Percentiles rank a stretch among this genome's conserved stretches.
These are phyloP conservation scores for Gymnocephalus cernua DNA, from an alignment of 2,113 vertebrate genomes.

Conservation along the genomic window DNA sequence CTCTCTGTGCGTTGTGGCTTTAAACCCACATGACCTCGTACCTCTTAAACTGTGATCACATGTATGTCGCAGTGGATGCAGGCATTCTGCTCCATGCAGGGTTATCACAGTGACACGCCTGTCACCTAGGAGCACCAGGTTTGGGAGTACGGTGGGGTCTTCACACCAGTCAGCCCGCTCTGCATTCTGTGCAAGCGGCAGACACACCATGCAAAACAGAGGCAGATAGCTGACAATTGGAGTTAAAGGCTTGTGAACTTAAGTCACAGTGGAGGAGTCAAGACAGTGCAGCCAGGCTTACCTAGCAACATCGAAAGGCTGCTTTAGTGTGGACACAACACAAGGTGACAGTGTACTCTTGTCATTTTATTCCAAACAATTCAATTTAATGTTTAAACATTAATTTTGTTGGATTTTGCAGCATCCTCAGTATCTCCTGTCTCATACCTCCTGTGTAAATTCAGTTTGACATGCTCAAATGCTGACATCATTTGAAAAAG, in stretches of 20 bases:
- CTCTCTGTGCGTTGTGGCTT: constrained; percentile 30
- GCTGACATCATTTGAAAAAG: constrained; percentile 53
- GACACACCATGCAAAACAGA: constrained; percentile 72
- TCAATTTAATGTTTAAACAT: constrained; percentile 38
- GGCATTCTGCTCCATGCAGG: constrained; percentile 48
- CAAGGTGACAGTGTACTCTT: constrained; percentile 56
- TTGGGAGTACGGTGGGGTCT: constrained; percentile 54
- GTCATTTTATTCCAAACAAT: constrained; percentile 60
- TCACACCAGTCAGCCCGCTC: constrained; percentile 68
- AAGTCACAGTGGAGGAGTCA: constrained; percentile 62
- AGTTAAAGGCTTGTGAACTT: constrained; percentile 75
- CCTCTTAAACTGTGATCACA: constrained; percentile 61
- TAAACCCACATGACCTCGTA: constrained; percentile 59
- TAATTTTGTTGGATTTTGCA: constrained; percentile 39
- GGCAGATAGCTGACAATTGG: constrained; percentile 81
- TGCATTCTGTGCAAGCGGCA: constrained; percentile 53
- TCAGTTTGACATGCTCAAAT: constrained; percentile 44
- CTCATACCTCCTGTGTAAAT: constrained; percentile 26
- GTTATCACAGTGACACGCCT: constrained; percentile 80
- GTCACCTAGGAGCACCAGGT: constrained; percentile 74
- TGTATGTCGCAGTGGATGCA: constrained; percentile 59
- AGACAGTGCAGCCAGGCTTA: constrained; percentile 56
- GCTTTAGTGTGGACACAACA: constrained; percentile 47
- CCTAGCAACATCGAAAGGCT: constrained; percentile 50
- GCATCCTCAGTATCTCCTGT: constrained; percentile 13